Evolutionary conservation across 2,113 vertebrate genomes (phyloP), one percentile per base, ranked within the genome.

Genomic region (Rhodinocichla rosea): DNA sequence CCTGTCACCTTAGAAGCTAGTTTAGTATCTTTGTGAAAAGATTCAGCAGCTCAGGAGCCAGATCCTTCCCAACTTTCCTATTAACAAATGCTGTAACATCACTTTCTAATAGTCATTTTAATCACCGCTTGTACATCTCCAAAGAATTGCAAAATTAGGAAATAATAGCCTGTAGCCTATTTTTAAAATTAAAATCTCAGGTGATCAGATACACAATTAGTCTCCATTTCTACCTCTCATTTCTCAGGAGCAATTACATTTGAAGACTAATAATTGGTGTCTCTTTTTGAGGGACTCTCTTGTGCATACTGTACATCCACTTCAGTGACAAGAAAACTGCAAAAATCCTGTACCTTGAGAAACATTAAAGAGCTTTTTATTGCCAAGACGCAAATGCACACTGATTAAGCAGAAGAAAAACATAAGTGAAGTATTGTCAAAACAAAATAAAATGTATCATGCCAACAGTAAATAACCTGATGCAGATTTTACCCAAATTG

Each of bases 131-230:
- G 56, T 73, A 68, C 37, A 74, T 90, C 94, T 92, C 94, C 60
- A 55, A 91, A 87, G 92, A 97, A 94, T 67, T 94, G 56, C 80
- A 94, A 80, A 94, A 93, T 90, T 78, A 96, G 91, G 73, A 94
- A 96, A 96, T 93, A 97, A 96, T 82, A 94, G 84, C 75, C 90
- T 86, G 69, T 83, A 92, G 81, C 86, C 94, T 93, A 96, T 96
- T 96, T 96, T 95, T 86, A 83, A 92, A 96, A 95, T 89, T 95
- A 90, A 86, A 96, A 88, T 95, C 93, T 95, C 95, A 95, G 81
- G 92, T 94, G 93, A 95, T 87, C 84, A 74, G 73, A 92, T 90
- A 89, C 55, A 95, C 94, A 95, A 96, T 95, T 97, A 95, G 91
- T 89, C 57, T 95, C 86, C 50, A 80, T 77, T 94, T 97, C 91